phyloP scores from a whole-genome alignment of 2,888 invertebrate genomes.

The Lasioglossum vierecki region DNA sequence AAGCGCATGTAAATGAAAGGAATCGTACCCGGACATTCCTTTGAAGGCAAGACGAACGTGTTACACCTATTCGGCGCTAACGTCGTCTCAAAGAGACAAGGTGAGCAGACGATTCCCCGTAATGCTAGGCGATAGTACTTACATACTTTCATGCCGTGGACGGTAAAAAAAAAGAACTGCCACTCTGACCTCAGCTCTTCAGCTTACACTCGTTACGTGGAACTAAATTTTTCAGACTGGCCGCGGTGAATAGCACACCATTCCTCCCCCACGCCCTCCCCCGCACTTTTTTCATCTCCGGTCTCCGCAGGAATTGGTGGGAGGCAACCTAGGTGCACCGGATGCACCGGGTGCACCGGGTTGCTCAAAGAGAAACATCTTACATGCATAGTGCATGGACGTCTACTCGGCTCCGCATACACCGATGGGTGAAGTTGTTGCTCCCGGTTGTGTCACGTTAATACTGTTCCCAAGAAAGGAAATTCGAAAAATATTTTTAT shows the following conservation, averaged over 20 bases:
- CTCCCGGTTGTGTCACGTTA: background rate
- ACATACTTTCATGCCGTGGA: slow-evolving; percentile 32
- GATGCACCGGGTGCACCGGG: slow-evolving; percentile 6
- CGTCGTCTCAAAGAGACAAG: slow-evolving; percentile 28
- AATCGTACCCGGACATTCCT: background rate
- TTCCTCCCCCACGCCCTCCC: slow-evolving; percentile 14
- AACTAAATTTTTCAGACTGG: slow-evolving; percentile 79
- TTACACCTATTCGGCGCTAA: background rate
- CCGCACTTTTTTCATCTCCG: slow-evolving; percentile 12
- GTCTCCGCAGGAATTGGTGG: slow-evolving; percentile 37
- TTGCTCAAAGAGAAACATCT: slow-evolving; percentile 47
- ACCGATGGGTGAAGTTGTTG: slow-evolving; percentile 7
- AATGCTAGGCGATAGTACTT: slow-evolving; percentile 22
- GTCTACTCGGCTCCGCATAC: slow-evolving; percentile 13
- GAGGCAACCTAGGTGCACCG: slow-evolving; percentile 24
- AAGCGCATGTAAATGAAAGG: background rate
- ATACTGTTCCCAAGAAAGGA: background rate
- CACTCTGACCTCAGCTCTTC: slow-evolving; percentile 71
- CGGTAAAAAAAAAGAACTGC: slow-evolving; percentile 36
- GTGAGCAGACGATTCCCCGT: slow-evolving; percentile 25
- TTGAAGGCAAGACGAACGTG: slow-evolving; percentile 1
- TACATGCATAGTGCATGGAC: slow-evolving; percentile 41
- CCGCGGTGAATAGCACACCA: slow-evolving; percentile 73
- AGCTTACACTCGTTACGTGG: slow-evolving; percentile 75
- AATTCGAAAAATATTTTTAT: background rate